phyloP scores from a whole-genome alignment of 92 coral and sea anemone genomes.

The Parazoanthus darwini region DNA sequence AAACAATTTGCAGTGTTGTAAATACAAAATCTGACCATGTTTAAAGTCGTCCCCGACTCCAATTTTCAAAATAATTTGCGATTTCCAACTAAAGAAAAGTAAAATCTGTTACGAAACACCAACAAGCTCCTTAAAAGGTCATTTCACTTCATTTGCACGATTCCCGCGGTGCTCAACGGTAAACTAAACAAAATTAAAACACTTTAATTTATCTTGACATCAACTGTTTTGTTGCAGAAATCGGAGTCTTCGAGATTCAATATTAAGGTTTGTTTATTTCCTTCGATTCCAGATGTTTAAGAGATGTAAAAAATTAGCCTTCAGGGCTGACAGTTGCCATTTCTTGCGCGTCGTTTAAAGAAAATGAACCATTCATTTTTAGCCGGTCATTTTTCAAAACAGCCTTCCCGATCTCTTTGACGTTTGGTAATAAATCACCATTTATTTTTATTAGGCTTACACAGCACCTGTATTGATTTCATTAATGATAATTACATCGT shows the following conservation, averaged over 20 bases:
- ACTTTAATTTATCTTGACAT: neutral
- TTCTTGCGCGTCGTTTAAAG: neutral
- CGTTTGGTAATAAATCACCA: constrained; percentile 11
- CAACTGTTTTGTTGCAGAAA: constrained; percentile 1
- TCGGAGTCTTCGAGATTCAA: neutral
- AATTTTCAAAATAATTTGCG: neutral
- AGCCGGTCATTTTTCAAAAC: constrained; percentile 9
- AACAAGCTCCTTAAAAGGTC: neutral
- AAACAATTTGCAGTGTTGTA: neutral
- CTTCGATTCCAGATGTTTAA: constrained; percentile 18
- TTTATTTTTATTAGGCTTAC: neutral
- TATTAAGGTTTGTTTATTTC: constrained; percentile 39
- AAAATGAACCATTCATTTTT: too few relatives aligned
- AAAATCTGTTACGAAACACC: neutral
- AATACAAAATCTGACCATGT: constrained; percentile 8
- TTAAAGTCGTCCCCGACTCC: neutral
- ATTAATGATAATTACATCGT: constrained; percentile 20
- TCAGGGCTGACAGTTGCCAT: neutral
- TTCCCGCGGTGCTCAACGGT: neutral
- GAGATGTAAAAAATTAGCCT: neutral
- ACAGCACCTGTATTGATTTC: constrained; percentile 7
- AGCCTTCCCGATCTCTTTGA: neutral
- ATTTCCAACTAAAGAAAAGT: neutral
- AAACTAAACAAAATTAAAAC: neutral
- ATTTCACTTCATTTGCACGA: neutral